These are phyloP conservation scores for Empidonax traillii DNA, from an alignment of 2,113 vertebrate species.

Conservation along the genomic window DNA sequence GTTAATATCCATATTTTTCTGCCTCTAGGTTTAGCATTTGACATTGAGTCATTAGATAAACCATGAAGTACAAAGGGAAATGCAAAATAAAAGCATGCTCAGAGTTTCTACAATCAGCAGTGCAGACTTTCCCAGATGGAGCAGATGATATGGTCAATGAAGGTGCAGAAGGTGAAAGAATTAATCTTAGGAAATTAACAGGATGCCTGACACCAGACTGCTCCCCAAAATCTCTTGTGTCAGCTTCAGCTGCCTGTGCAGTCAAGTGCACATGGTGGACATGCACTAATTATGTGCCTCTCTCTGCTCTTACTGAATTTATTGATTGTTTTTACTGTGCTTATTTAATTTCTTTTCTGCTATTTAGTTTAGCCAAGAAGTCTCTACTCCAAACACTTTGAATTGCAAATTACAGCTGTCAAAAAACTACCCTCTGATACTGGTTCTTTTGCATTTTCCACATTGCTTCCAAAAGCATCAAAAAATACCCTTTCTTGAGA, in stretches of 20 bases:
- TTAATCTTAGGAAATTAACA: slow-evolving; percentile 11
- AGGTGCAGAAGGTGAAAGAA: slow-evolving; percentile 20
- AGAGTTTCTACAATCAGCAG: background rate
- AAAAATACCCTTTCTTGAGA: background rate
- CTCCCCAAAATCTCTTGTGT: background rate
- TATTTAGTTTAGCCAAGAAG: background rate
- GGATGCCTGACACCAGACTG: background rate
- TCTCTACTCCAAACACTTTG: background rate
- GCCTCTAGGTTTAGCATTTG: background rate
- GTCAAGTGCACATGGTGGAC: background rate
- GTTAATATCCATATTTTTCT: slow-evolving; percentile 1
- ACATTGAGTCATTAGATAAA: background rate
- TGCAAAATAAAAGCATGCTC: background rate
- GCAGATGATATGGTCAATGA: slow-evolving; percentile 23
- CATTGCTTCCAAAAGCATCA: background rate
- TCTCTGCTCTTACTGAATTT: background rate
- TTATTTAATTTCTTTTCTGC: background rate
- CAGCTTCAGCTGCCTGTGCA: background rate
- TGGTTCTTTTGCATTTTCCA: background rate
- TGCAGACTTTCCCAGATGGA: background rate
- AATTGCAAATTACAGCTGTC: background rate
- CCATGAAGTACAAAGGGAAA: background rate
- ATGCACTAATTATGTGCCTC: background rate
- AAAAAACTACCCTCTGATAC: background rate
- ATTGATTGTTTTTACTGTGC: background rate